Evolutionary conservation across 2,797 vertebrate species (phyloP), one percentile per base, ranked within the genome.

Genomic region (Trachops cirrhosus): DNA sequence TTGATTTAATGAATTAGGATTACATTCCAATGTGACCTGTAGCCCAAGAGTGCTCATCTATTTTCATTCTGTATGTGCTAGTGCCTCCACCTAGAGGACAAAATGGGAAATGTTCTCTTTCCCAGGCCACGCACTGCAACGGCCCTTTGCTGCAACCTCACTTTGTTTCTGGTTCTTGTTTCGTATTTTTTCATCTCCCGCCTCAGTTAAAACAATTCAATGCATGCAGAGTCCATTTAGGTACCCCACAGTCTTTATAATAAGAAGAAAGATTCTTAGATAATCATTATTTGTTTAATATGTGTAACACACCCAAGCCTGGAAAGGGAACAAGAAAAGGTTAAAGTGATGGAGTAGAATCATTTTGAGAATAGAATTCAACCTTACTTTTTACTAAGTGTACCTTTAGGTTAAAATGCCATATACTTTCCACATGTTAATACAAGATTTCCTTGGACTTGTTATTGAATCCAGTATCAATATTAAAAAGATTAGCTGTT

Each of bases 41-140:
- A 12, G 0, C 15, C 19, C 7, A 67, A 37, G 7, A 46, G 29
- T 32, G 44, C 34, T 2, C n/a, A 0, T 14, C 39, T 41, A 11
- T 57, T 78, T 85, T 37, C 9, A 32, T 37, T 74, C 62, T 67
- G 1, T 21, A 37, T 14, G 46, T 91, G 77, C 82, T 34, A 18
- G 34, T 97, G 95, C 4, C 94, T 86, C 96, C 96, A 96, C 78
- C 96, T 95, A 96, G 91, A 93, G 96, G n/a, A 67, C 39, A 68
- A 95, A 71, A 34, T 68, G 22, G 22, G 86, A 93, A 97, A 41
- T 26, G n/a, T 14, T 75, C 46, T 87, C 29, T 29, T 80, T 64
- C n/a, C 59, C 54, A 10, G 29, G 0, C 19, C 16, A 14, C 2
- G 39, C 10, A 6, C n/a, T 73, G 12, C 2, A 4, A 15, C 22